Evolutionary conservation across 2,888 invertebrate genomes (phyloP), one percentile per base, ranked within the genome.

Genomic region (Lymantria monacha): DNA sequence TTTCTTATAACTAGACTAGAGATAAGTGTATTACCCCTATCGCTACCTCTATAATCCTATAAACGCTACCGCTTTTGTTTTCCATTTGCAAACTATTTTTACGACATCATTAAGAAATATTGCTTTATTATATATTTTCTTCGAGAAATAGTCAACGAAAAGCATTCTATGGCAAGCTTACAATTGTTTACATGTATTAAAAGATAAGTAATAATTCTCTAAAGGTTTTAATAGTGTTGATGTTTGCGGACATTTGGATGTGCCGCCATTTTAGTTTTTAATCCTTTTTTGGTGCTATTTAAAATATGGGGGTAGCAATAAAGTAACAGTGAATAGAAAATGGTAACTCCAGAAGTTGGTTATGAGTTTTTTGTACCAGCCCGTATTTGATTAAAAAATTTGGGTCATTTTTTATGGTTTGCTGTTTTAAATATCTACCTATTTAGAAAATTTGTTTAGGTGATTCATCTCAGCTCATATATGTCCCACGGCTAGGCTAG

Each of bases 291-390:
- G 51, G 59, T 9, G 33, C 43, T 30, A 49, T 52, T 47, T 33
- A 30, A 5, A 13, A 7, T 43, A 65, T 62, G 54, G 57, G 60
- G 64, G 65, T 43, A 37, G 64, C 36, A 49, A 57, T 65, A 65
- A 59, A 65, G 13, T 12, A 11, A 30, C 31, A 12, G 15, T 5
- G 13, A 49, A 49, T 44, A 42, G 42, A n/a, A 36, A 31, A 8
- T 9, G 30, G 10, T 43, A 30, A 22, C 30, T 31, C 14, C 41
- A 43, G 51, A 46, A 53, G 57, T 60, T 33, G 33, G 33, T 10
- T 33, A 10, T 8, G 33, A 33, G 33, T 33, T 33, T 33, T 33
- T 33, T 9, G 14, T 40, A 46, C 11, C n/a, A n/a, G 30, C 33
- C 33, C 10, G 33, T 33, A 10, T 33, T 10, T 3, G 33, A 33